These are phyloP conservation scores for Atethmia centrago DNA, from an alignment of 2,888 invertebrate genomes.

Conservation along the genomic window DNA sequence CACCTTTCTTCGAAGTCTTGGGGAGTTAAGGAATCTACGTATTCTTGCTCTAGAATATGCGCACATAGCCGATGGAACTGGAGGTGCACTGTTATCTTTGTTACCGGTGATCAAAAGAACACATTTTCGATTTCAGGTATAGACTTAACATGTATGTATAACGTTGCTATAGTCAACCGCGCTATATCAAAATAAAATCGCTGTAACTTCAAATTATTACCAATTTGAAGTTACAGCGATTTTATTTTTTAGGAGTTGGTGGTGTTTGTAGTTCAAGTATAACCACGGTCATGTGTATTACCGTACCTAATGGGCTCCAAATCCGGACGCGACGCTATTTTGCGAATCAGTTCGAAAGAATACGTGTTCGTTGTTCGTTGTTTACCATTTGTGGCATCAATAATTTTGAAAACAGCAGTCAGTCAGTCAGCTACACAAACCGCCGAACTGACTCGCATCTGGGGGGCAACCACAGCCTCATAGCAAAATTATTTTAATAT, in stretches of 20 bases:
- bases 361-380: not conserved
- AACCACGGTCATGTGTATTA: not conserved
- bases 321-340: not conserved
- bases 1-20: conserved; percentile 82
- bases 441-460: not conserved
- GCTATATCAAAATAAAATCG: too few relatives aligned
- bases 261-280: not conserved
- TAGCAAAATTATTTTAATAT: too few relatives aligned
- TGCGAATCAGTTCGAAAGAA: not conserved
- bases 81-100: conserved; percentile 77
- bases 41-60: conserved; percentile 83
- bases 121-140: conserved; percentile 83
- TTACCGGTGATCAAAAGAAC: conserved; percentile 80
- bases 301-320: not conserved
- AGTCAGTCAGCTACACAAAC: not conserved
- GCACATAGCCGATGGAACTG: conserved; percentile 82
- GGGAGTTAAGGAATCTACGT: conserved; percentile 76
- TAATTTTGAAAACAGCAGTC: not conserved
- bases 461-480: too few relatives aligned
- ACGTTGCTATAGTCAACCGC: not conserved
- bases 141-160: not conserved
- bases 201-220: too few relatives aligned
- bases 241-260: not conserved
- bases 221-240: not conserved
- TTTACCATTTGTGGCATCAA: not conserved